Conservation (phyloP, 2,113 vertebrate genomes). For the Capreolus pygargus region DNA sequence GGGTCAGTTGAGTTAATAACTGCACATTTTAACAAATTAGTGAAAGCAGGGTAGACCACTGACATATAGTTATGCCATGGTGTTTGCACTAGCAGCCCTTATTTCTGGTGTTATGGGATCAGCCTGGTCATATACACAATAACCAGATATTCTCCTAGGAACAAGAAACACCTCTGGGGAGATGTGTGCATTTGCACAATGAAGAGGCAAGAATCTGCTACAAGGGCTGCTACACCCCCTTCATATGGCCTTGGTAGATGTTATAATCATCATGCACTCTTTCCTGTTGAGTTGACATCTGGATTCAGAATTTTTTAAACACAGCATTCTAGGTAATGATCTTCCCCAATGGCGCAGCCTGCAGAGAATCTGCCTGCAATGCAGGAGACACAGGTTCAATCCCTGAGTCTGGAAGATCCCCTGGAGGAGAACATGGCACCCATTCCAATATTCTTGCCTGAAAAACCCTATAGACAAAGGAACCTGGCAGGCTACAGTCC, state of each 20-base stretch:
- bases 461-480: background rate
- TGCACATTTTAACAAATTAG: background rate
- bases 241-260: background rate
- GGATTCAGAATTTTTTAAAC: background rate
- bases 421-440: background rate
- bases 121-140: background rate
- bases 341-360: background rate
- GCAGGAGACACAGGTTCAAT: background rate
- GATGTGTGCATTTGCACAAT: background rate
- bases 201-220: background rate
- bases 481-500: background rate
- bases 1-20: background rate
- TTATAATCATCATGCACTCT: background rate
- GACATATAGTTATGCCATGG: background rate
- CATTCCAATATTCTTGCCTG: background rate
- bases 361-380: background rate
- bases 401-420: background rate
- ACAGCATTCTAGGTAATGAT: background rate
- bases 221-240: fast-evolving
- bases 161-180: background rate
- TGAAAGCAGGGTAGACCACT: background rate
- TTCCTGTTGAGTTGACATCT: background rate
- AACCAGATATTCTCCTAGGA: background rate
- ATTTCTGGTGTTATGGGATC: background rate
- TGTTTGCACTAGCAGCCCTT: background rate